phyloP scores from a whole-genome alignment of 2,113 vertebrate species.

The Procavia capensis region DNA sequence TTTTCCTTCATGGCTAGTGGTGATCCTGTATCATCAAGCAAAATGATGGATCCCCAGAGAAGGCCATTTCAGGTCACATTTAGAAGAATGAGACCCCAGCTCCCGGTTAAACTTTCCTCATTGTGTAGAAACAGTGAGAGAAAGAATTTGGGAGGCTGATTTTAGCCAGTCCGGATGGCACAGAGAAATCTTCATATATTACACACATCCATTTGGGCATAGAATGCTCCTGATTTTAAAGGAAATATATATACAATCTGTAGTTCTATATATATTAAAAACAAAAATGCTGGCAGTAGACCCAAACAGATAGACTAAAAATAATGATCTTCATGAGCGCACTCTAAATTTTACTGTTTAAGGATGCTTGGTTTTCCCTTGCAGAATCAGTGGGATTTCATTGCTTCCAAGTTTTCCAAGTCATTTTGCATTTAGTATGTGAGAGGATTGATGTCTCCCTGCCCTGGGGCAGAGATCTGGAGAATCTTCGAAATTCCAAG shows the following conservation, averaged over 20 bases:
- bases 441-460: conserved; percentile 17
- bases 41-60: not conserved
- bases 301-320: not conserved
- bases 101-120: not conserved
- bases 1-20: conserved; percentile 32
- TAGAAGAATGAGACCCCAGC: not conserved
- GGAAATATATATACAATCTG: not conserved
- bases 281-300: not conserved
- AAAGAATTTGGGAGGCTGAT: not conserved
- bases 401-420: conserved; percentile 48
- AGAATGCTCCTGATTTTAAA: conserved; percentile 17
- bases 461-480: not conserved
- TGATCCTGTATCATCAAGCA: not conserved
- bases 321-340: not conserved
- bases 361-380: not conserved
- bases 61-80: conserved; percentile 22
- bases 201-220: not conserved
- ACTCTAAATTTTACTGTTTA: not conserved
- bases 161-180: not conserved
- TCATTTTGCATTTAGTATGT: conserved; percentile 25
- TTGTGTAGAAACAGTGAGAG: not conserved
- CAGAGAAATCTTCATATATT: conserved; percentile 31
- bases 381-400: not conserved
- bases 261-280: conserved; percentile 49
- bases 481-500: conserved; percentile 39